These are phyloP conservation scores for Pluvianellus socialis DNA, from an alignment of 2,113 vertebrate genomes.

Conservation along the genomic window DNA sequence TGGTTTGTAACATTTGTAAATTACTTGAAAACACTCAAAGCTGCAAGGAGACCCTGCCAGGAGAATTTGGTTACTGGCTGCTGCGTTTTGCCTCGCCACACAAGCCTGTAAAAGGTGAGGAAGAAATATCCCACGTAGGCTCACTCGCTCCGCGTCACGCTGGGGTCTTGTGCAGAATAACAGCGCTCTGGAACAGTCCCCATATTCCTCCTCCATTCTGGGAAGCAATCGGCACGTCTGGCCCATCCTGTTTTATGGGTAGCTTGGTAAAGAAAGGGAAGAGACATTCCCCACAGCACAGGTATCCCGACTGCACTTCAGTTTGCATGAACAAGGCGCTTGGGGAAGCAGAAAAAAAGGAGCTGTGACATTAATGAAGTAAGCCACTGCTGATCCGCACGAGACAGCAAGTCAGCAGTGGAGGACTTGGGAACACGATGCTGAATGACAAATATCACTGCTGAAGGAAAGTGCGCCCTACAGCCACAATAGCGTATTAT, in stretches of 20 bases:
- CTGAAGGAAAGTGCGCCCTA: background rate
- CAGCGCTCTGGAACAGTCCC: background rate
- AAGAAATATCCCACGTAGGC: background rate
- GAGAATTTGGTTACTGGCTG: background rate
- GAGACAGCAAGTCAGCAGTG: background rate
- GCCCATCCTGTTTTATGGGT: background rate
- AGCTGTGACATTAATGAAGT: background rate
- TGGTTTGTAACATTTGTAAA: background rate
- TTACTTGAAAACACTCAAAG: background rate
- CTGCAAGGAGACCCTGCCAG: background rate
- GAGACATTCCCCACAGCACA: background rate
- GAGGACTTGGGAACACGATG: background rate
- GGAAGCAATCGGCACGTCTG: background rate
- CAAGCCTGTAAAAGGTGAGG: background rate
- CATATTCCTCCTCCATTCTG: background rate
- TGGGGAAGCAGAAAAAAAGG: background rate
- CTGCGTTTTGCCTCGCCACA: background rate
- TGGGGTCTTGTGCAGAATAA: background rate
- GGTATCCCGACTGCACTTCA: background rate
- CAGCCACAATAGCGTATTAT: background rate
- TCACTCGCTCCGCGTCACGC: fast-evolving
- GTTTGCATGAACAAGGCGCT: background rate
- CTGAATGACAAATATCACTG: background rate
- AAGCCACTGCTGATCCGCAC: background rate
- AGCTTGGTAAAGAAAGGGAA: background rate